A percentile compares a stretch with the other conserved stretches of the same genome.
Conservation (phyloP, 2,113 vertebrate genomes). For the Phylloscopus trochilus region DNA sequence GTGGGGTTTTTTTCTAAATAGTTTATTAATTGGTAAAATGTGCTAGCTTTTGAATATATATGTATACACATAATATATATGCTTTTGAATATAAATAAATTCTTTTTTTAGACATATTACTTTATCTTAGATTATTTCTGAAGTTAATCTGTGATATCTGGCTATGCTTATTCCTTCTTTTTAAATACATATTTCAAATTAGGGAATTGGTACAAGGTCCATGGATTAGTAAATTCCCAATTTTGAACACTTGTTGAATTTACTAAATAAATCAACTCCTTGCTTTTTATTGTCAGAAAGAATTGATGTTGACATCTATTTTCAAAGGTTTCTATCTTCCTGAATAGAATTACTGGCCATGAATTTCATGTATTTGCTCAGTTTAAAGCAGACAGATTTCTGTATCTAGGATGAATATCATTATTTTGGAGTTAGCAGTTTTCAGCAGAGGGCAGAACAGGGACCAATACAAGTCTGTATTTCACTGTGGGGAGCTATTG, state of each 20-base stretch:
- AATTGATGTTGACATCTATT: background rate
- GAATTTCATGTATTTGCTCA: background rate
- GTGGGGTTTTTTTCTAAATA: fast-evolving
- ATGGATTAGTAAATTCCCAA: background rate
- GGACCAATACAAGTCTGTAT: background rate
- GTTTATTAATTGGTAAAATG: background rate
- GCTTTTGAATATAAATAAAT: background rate
- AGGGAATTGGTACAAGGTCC: background rate
- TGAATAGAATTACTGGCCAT: background rate
- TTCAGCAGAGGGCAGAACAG: background rate
- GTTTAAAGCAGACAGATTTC: background rate
- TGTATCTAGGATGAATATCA: background rate
- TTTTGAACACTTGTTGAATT: background rate
- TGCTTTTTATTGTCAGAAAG: background rate
- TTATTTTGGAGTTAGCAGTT: background rate
- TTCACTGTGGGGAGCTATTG: background rate
- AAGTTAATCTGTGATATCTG: background rate
- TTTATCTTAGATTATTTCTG: background rate
- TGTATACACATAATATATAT: background rate
- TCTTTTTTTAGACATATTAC: background rate
- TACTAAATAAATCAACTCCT: background rate
- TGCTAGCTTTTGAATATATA: background rate
- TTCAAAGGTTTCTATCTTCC: background rate
- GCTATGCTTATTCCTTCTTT: background rate
- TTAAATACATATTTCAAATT: background rate